phyloP scores from a whole-genome alignment of 2,888 invertebrate genomes.

The Eristalis arbustorum region DNA sequence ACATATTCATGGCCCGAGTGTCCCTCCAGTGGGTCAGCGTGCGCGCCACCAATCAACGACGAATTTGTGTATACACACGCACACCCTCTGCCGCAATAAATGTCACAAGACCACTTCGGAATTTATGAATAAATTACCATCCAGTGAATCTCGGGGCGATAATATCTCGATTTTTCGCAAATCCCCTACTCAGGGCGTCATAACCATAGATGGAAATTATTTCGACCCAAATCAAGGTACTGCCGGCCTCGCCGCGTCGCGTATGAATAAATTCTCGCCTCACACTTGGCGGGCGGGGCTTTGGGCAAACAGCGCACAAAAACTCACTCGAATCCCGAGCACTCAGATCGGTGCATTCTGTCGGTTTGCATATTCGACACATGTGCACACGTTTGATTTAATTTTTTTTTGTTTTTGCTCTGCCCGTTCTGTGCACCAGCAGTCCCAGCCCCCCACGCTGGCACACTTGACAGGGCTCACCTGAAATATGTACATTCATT shows the following conservation, averaged over 20 bases:
- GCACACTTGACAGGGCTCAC: neutral
- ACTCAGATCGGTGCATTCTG: slow-evolving; percentile 1
- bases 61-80: neutral
- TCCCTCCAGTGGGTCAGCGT: neutral
- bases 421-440: neutral
- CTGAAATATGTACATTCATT: neutral
- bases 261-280: slow-evolving; percentile 52
- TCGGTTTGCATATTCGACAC: slow-evolving; percentile 27
- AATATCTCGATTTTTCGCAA: slow-evolving; percentile 14
- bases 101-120: slow-evolving; percentile 5
- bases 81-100: neutral
- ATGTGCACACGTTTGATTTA: slow-evolving; percentile 24
- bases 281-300: neutral
- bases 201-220: slow-evolving; percentile 61
- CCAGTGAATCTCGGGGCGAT: slow-evolving; percentile 2
- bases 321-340: neutral
- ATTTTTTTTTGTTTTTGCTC: neutral
- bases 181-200: slow-evolving; percentile 41
- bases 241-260: neutral
- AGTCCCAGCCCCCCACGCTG: neutral
- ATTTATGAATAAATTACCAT: slow-evolving; percentile 7
- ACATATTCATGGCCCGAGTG: neutral
- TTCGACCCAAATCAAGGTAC: slow-evolving; percentile 54
- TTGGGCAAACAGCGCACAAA: slow-evolving; percentile 21
- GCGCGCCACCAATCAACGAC: neutral